These are phyloP conservation scores for Ectemnius cavifrons DNA, from an alignment of 2,888 invertebrate species.

Conservation along the genomic window DNA sequence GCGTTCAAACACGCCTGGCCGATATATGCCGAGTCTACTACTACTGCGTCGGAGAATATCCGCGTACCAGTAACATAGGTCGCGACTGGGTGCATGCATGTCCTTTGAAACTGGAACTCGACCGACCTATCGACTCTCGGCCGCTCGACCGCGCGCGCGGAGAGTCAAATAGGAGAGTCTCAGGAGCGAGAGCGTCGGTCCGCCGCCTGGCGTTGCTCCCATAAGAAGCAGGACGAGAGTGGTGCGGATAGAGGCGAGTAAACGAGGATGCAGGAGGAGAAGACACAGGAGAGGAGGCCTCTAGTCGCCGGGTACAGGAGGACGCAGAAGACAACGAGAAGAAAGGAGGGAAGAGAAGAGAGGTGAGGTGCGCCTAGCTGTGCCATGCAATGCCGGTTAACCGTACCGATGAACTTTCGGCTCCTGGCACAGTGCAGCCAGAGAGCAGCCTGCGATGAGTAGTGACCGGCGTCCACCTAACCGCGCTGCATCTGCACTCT, in stretches of 20 bases:
- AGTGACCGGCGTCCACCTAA: conserved; percentile 75
- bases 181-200: conserved; percentile 16
- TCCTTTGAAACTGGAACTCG: conserved; percentile 62
- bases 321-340: background rate
- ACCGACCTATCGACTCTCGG: conserved; percentile 55
- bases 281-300: background rate
- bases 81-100: conserved; percentile 31
- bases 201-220: conserved; percentile 13
- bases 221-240: conserved; percentile 14
- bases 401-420: conserved; percentile 73
- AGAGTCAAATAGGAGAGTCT: conserved; percentile 55
- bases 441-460: conserved; percentile 61
- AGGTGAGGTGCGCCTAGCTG: conserved; percentile 44
- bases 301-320: no score
- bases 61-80: conserved; percentile 33
- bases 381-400: conserved; percentile 64
- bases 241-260: conserved; percentile 12
- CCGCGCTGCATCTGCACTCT: conserved; percentile 43
- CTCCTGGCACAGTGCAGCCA: conserved; percentile 54
- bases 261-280: conserved; percentile 17
- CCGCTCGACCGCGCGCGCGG: conserved; percentile 20
- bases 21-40: conserved; percentile 11
- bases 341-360: conserved; percentile 19
- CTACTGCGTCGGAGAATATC: conserved; percentile 17
- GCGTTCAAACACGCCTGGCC: background rate